These are phyloP conservation scores for Brenthis hecate DNA, from an alignment of 2,888 invertebrate genomes.

Conservation along the genomic window DNA sequence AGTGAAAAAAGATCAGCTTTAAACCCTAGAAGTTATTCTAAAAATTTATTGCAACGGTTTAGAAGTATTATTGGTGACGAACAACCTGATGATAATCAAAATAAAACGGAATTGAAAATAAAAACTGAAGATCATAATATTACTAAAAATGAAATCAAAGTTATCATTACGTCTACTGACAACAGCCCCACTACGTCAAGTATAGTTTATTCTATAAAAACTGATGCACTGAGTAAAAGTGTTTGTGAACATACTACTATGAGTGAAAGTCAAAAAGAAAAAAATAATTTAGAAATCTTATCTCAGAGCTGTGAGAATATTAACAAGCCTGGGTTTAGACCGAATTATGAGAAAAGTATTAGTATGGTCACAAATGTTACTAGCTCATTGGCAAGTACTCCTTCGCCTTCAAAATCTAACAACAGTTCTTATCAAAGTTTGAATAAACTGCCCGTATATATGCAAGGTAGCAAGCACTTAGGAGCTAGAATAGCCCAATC, in stretches of 20 bases:
- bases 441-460: conserved; percentile 83
- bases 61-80: conserved; percentile 79
- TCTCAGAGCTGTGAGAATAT: conserved; percentile 73
- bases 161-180: conserved; percentile 68
- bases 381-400: conserved; percentile 50
- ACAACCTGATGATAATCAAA: conserved; percentile 65
- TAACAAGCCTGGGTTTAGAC: conserved; percentile 54
- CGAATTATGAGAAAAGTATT: conserved; percentile 64
- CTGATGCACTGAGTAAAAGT: conserved; percentile 67
- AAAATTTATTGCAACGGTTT: conserved; percentile 75
- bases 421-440: conserved; percentile 69
- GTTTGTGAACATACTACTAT: conserved; percentile 66
- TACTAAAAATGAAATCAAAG: conserved; percentile 64
- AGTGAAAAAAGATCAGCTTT: conserved; percentile 69
- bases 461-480: conserved; percentile 90
- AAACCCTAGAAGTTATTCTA: conserved; percentile 74
- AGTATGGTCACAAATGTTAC: conserved; percentile 65
- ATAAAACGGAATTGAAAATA: conserved; percentile 49
- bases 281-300: conserved; percentile 65
- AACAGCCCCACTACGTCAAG: conserved; percentile 61
- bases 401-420: conserved; percentile 66
- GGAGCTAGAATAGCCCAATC: conserved; percentile 94
- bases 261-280: conserved; percentile 68
- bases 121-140: conserved; percentile 48
- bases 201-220: conserved; percentile 52